phyloP scores from a whole-genome alignment of 1,140 invertebrate species.

The Dendroctonus ponderosae region DNA sequence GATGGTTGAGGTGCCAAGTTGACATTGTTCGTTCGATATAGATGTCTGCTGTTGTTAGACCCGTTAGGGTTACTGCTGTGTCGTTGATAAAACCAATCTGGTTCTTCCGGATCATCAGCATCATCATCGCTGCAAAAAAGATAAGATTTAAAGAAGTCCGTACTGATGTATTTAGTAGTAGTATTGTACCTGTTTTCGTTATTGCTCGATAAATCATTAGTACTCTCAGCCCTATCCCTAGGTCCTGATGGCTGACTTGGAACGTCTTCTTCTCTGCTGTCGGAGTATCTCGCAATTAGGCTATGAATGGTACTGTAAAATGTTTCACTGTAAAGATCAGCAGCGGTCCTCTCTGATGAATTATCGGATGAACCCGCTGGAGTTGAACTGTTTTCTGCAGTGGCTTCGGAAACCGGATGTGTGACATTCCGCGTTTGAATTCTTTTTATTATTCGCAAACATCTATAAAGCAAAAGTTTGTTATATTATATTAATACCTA shows the following conservation, averaged over 20 bases:
- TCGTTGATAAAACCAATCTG: conserved; percentile 30
- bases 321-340: conserved; percentile 9
- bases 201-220: conserved; percentile 29
- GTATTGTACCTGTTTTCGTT: conserved; percentile 37
- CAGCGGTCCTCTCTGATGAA: neutral
- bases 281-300: conserved; percentile 31
- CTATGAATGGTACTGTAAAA: conserved; percentile 29
- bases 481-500: conserved; percentile 1
- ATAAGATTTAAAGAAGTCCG: neutral
- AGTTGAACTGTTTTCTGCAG: neutral
- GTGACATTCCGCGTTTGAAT: conserved; percentile 11
- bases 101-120: conserved; percentile 33
- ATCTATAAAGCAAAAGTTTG: conserved; percentile 13
- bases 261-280: conserved; percentile 21
- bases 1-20: conserved; percentile 21
- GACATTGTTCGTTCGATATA: conserved; percentile 39
- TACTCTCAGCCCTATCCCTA: neutral
- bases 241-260: conserved; percentile 28
- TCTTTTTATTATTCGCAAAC: conserved; percentile 33
- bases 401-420: neutral
- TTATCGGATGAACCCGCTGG: neutral
- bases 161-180: no score
- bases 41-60: conserved; percentile 11
- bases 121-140: conserved; percentile 19
- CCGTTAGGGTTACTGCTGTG: conserved; percentile 24